Base-by-base conservation (phyloP, 2,113 vertebrate species). In the Caranx melampygus region DNA sequence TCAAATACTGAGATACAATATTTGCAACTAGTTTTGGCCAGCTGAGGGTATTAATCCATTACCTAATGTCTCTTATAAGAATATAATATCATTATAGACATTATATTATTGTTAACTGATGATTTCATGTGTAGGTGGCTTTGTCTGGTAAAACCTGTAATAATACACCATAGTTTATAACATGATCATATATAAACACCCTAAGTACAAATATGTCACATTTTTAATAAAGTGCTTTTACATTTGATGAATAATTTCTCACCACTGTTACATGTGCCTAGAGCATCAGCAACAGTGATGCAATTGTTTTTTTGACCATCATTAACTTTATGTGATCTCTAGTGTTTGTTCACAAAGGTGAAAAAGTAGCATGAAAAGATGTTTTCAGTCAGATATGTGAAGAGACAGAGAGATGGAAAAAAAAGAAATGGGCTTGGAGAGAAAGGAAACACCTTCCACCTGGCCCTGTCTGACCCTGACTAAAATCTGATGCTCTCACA, bases 401-500 rank as follows among this genome's bases (percentile, higher is more conserved):
- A 45, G 5, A 54, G 33, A 61, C 13, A 31, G 12, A 21, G 35
- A 33, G 20, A 21, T 15, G 16, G 26, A 40, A 0, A 49, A 42
- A 2, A 33, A 5, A 26, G 10, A 37, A 52, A 5, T 31, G 18
- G 20, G 5, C 8, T 9, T 45, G 10, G 7, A 79, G 11, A 73
- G 6, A 78, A 21, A 31, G 2, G 0, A 87, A 92, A 95, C 92
- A 93, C 94, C 94, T 95, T 94, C 96, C 95, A 95, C 92, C 94
- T 97, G 97, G 97, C 95, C 96, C 94, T 96, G 96, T 96, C 95
- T 96, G 96, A 96, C 95, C 93, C 91, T 96, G 96, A 96, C 96
- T 95, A 95, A 94, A 93, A 92, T 92, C 85, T 94, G 87, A 92
- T 94, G 91, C 94, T 94, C 90, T 92, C 86, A 67, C n/a, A 45